A percentile compares a stretch with the other conserved stretches of the same genome.
phyloP scores from a whole-genome alignment of 2,888 invertebrate genomes.

The Eupithecia dodoneata region DNA sequence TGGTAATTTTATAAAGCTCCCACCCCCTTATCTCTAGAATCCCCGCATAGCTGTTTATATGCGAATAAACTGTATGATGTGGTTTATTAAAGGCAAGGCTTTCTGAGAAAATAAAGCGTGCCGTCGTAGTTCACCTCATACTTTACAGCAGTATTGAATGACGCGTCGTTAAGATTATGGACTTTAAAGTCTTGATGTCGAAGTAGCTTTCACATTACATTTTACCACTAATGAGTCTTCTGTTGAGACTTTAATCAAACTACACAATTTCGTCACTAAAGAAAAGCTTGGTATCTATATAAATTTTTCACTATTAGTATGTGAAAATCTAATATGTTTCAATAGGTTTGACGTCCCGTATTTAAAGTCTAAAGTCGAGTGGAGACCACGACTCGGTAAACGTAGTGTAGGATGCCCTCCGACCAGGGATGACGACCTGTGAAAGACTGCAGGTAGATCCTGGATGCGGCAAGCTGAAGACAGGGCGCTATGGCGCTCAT shows the following conservation, averaged over 20 bases:
- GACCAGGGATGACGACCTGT: no score
- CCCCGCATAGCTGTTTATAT: constrained; percentile 10
- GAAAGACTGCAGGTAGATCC: no score
- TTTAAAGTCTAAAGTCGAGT: no score
- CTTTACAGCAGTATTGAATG: constrained; percentile 10
- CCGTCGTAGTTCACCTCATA: not conserved
- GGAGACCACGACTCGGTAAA: no score
- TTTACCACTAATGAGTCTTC: not conserved
- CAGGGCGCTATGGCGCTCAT: no score
- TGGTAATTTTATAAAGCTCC: constrained; percentile 7
- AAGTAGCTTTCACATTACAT: constrained; percentile 1
- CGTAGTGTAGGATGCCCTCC: no score
- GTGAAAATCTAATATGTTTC: not conserved
- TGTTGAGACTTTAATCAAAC: not conserved
- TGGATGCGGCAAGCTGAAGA: no score
- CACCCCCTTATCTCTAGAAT: not conserved
- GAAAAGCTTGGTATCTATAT: not conserved
- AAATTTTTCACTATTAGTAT: not conserved
- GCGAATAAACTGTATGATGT: constrained; percentile 19
- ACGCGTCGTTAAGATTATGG: constrained; percentile 4
- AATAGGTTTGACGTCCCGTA: not conserved
- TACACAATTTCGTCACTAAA: not conserved
- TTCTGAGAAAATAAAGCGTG: constrained; percentile 8
- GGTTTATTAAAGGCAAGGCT: constrained; percentile 19
- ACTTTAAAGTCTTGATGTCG: not conserved